These are phyloP conservation scores for Etia nguti DNA, from an alignment of 2,113 vertebrate species.

Conservation along the genomic window DNA sequence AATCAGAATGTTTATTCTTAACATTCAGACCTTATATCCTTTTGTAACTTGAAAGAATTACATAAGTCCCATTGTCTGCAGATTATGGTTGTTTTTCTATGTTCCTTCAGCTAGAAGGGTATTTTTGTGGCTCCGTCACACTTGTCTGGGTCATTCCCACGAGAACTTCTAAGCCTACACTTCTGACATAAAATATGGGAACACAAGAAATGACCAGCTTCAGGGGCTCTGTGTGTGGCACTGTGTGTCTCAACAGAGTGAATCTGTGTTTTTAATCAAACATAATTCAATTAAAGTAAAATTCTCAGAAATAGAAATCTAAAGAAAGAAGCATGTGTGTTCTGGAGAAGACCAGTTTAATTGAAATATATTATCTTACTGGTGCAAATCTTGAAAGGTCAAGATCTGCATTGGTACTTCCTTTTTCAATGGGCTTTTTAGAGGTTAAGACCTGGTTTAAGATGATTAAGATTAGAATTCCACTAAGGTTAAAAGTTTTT, in stretches of 20 bases:
- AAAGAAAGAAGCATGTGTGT: background rate
- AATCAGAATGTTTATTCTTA: background rate
- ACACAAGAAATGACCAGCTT: background rate
- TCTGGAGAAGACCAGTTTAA: background rate
- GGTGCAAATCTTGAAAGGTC: background rate
- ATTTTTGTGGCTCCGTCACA: constrained; percentile 46
- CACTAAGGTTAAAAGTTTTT: background rate
- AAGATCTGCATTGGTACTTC: background rate
- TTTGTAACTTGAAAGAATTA: constrained; percentile 45
- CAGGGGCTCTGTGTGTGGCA: background rate
- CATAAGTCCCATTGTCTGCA: constrained; percentile 41
- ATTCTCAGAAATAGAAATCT: background rate
- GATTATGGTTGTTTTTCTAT: constrained; percentile 26
- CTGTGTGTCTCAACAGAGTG: background rate
- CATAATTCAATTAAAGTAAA: background rate
- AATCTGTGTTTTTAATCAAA: background rate
- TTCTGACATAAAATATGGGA: constrained; percentile 2
- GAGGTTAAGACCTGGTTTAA: background rate
- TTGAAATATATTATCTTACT: background rate
- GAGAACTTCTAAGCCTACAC: constrained; percentile 51
- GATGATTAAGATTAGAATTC: background rate
- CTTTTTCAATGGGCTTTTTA: background rate
- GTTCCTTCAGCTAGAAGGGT: constrained; percentile 1
- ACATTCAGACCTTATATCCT: background rate
- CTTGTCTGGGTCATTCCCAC: constrained; percentile 37